Conservation (phyloP, 2,113 vertebrate species). For the Phalacrocorax carbo region DNA sequence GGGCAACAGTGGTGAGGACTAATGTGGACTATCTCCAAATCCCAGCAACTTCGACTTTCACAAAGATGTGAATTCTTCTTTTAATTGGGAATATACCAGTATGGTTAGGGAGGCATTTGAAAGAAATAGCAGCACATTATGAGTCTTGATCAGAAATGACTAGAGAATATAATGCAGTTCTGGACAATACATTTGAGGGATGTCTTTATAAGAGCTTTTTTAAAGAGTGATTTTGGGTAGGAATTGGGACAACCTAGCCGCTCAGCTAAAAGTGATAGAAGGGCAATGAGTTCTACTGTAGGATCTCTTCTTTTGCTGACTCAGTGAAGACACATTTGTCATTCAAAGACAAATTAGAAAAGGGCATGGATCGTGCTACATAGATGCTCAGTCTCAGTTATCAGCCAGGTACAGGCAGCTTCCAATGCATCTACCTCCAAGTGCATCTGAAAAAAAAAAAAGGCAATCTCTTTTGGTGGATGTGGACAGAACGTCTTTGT, state of each 20-base stretch:
- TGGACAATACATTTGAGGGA: not conserved
- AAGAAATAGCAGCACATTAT: not conserved
- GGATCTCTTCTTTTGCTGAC: slow-evolving; percentile 61
- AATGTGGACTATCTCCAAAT: not conserved
- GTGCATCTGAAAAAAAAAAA: slow-evolving; percentile 26
- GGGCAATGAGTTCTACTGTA: slow-evolving; percentile 13
- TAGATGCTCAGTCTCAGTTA: slow-evolving; percentile 55
- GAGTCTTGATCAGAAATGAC: not conserved
- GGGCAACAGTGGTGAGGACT: not conserved
- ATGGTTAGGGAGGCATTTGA: not conserved
- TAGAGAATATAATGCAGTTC: not conserved
- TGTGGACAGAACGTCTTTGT: slow-evolving; percentile 63
- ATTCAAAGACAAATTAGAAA: slow-evolving; percentile 73
- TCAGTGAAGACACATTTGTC: slow-evolving; percentile 67
- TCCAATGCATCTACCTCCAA: slow-evolving; percentile 53
- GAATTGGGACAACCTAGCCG: not conserved
- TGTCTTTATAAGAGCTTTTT: not conserved
- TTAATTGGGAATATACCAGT: not conserved
- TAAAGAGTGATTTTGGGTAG: not conserved
- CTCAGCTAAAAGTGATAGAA: not conserved
- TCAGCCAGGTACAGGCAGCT: slow-evolving; percentile 69
- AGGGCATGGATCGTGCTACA: slow-evolving; percentile 34
- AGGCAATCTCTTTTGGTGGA: slow-evolving; percentile 47
- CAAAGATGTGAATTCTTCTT: not conserved
- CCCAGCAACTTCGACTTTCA: not conserved